Evolutionary conservation across 2,797 vertebrate species (phyloP).

Genomic region (Sebastes taczanowskii): DNA sequence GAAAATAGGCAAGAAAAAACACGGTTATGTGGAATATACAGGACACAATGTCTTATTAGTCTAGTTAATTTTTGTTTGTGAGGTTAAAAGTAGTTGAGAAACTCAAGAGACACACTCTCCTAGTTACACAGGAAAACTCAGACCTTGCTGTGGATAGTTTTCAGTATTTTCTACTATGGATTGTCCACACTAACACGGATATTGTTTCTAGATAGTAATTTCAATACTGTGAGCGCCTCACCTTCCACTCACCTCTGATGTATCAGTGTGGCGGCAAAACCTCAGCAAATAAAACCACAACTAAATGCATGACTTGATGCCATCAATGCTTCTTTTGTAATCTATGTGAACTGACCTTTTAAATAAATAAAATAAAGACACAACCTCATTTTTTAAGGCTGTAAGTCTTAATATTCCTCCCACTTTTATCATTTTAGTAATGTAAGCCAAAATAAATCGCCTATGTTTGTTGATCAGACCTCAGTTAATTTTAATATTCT

Average conservation of each 20-base stretch:
- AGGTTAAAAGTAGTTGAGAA: not conserved
- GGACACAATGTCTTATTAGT: not conserved
- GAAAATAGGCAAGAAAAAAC: not conserved
- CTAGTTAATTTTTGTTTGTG: not conserved
- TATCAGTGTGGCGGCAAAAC: not conserved
- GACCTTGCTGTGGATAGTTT: not conserved
- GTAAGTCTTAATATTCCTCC: not conserved
- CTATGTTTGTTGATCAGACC: not conserved
- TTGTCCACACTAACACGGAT: not conserved
- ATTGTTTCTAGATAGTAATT: not conserved
- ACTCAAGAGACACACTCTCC: not conserved
- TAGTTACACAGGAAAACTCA: not conserved
- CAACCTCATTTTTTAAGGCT: not conserved
- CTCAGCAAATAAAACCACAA: not conserved
- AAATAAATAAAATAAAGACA: not conserved
- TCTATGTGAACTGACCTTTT: not conserved
- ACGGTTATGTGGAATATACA: not conserved
- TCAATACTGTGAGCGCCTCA: not conserved
- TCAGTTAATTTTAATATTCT: slow-evolving; percentile 2
- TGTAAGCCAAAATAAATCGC: not conserved
- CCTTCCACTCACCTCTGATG: too few relatives aligned
- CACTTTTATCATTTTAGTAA: not conserved
- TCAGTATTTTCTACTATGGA: not conserved
- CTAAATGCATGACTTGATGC: not conserved
- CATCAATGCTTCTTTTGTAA: not conserved